These are phyloP conservation scores for Drosophila acutilabella DNA, from an alignment of 2,888 invertebrate genomes.

Conservation along the genomic window DNA sequence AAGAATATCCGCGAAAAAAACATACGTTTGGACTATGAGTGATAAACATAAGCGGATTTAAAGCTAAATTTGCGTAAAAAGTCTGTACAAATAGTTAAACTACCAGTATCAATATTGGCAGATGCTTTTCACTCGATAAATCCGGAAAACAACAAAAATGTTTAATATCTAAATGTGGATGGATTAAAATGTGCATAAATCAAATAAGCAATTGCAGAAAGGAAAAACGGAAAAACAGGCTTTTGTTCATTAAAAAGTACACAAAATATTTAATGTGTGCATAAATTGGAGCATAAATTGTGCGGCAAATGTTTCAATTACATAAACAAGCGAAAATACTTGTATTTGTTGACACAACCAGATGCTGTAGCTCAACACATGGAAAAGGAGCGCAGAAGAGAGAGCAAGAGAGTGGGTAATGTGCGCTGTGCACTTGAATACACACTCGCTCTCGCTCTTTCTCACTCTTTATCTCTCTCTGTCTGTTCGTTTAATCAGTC, in stretches of 20 bases:
- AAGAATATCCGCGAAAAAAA: neutral
- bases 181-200: constrained; percentile 25
- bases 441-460: constrained; percentile 2
- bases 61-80: constrained; percentile 15
- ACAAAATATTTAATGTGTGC: constrained; percentile 40
- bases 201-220: neutral
- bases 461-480: constrained; percentile 9
- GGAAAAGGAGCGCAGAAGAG: neutral
- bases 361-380: constrained; percentile 7
- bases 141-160: neutral
- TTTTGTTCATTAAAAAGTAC: constrained; percentile 37
- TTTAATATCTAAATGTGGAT: constrained; percentile 20
- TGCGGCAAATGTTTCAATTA: constrained; percentile 65
- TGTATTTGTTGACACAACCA: constrained; percentile 33
- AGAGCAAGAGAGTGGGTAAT: constrained; percentile 1
- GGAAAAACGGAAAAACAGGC: constrained; percentile 7
- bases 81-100: constrained; percentile 6
- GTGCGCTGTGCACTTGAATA: constrained; percentile 24
- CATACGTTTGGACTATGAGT: neutral
- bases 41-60: neutral
- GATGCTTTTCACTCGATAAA: constrained; percentile 21
- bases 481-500: constrained; percentile 82
- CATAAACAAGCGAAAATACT: constrained; percentile 36
- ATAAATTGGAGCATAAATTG: constrained; percentile 54
- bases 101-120: constrained; percentile 12